Evolutionary conservation across 1,140 invertebrate genomes (phyloP), one percentile per base, ranked within the genome.

Genomic region (Matsumurasca onukii): DNA sequence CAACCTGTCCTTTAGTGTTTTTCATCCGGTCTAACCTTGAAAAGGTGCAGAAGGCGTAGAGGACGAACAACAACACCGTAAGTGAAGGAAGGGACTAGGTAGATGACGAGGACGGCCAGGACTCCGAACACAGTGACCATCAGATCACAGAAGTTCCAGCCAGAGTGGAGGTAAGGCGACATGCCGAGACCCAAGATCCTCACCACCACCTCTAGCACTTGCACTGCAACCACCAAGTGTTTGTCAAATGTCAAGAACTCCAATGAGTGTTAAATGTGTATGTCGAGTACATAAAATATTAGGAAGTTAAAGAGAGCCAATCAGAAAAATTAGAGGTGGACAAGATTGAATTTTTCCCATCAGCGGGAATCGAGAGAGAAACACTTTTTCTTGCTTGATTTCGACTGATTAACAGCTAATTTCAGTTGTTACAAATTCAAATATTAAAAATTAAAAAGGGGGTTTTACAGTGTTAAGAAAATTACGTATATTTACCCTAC

Each of bases 81-180:
- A 55, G 87, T 89, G 62, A 90, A 86, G 29, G 82, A 85, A 1
- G 89, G 87, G 62, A 86, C 85, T 17, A 90, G 79, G 25, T 81
- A 81, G 39, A 93, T 83, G 27, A 86, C 78, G 67, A 89, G 81
- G 0, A 89, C 85, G 9, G 90, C 91, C 51, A 87, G 76, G 5
- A 92, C 74, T 2, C 87, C 86, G 70, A 88, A 82, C 31, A 90
- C 71, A 1, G 91, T 91, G 2, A 92, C 90, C 31, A 86, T 80
- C 48, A 94, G 83, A 77, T 95, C 93, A 80, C 92, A 95, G 20
- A 91, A 82, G 79, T 96, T 95, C 94, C 94, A 96, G 13, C 91
- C 92, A 52, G 89, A 91, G 68, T 86, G 85, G 39, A 94, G 85
- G 75, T 95, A 95, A 70, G 85, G 83, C 13, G 75, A 74, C 55